Percentiles rank a stretch among this genome's conserved stretches.
These are phyloP conservation scores for Celastrina argiolus DNA, from an alignment of 2,888 invertebrate species.

Conservation along the genomic window DNA sequence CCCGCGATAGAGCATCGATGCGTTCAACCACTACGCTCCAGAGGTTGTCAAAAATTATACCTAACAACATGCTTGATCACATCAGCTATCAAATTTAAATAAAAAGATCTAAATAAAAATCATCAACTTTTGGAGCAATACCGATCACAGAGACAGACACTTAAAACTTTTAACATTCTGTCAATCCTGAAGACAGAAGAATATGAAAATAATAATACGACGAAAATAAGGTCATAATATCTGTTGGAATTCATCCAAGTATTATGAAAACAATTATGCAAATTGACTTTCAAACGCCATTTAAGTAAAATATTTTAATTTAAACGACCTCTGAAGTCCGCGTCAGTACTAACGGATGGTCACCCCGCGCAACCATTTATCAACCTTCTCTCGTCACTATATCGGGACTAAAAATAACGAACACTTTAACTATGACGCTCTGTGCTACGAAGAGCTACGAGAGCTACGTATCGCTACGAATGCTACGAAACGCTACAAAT, in stretches of 20 bases:
- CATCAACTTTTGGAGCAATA: too few relatives aligned
- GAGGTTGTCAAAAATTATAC: too few relatives aligned
- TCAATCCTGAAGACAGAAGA: too few relatives aligned
- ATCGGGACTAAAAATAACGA: neutral
- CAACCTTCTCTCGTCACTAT: neutral
- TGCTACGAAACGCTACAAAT: slow-evolving; percentile 1
- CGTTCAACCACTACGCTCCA: too few relatives aligned
- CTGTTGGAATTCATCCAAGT: neutral
- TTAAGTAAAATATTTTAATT: too few relatives aligned
- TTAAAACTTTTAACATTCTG: too few relatives aligned
- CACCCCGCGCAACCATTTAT: neutral
- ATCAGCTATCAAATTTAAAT: too few relatives aligned
- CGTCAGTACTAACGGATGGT: neutral
- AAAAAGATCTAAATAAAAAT: too few relatives aligned
- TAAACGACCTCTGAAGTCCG: neutral
- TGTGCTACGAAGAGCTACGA: neutral
- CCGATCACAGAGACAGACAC: too few relatives aligned
- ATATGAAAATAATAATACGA: too few relatives aligned
- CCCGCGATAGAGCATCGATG: too few relatives aligned
- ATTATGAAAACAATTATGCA: slow-evolving; percentile 2
- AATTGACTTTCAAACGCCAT: neutral
- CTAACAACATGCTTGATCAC: too few relatives aligned
- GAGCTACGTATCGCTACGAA: neutral
- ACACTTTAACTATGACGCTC: neutral
- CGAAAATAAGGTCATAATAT: neutral